phyloP scores from a whole-genome alignment of 2,888 invertebrate species.

The Ypsolopha sequella region DNA sequence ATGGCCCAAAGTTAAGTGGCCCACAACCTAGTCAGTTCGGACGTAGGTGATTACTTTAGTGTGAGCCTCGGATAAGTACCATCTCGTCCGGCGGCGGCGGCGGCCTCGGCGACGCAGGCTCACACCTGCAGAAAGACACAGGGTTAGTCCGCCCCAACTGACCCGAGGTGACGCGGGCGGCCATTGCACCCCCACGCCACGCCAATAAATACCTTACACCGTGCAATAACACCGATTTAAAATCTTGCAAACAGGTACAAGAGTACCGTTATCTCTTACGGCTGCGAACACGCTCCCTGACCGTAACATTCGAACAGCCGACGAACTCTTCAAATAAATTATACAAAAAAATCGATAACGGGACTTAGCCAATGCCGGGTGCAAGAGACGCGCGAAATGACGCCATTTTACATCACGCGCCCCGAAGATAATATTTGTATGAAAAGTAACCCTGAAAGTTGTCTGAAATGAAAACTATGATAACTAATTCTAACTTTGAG shows the following conservation, averaged over 20 bases:
- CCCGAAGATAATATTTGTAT: constrained; percentile 36
- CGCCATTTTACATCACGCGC: constrained; percentile 69
- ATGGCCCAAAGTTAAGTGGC: constrained; percentile 71
- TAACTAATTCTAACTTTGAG: constrained; percentile 34
- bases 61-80: constrained; percentile 70
- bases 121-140: constrained; percentile 72
- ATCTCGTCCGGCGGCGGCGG: constrained; percentile 63
- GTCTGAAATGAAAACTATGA: constrained; percentile 60
- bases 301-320: constrained; percentile 35
- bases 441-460: constrained; percentile 40
- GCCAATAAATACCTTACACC: not conserved
- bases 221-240: constrained; percentile 53
- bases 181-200: constrained; percentile 18
- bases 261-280: constrained; percentile 20
- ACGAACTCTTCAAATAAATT: constrained; percentile 26
- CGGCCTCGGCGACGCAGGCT: constrained; percentile 68
- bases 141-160: constrained; percentile 67
- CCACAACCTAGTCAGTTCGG: constrained; percentile 66
- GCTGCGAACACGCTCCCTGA: constrained; percentile 22
- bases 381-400: constrained; percentile 58
- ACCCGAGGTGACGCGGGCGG: constrained; percentile 30
- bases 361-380: constrained; percentile 52
- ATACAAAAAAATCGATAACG: constrained; percentile 41
- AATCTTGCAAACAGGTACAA: constrained; percentile 54
- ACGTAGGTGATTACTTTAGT: constrained; percentile 62